Conservation (phyloP, 2,888 invertebrate genomes). For the Luperina nickerlii region DNA sequence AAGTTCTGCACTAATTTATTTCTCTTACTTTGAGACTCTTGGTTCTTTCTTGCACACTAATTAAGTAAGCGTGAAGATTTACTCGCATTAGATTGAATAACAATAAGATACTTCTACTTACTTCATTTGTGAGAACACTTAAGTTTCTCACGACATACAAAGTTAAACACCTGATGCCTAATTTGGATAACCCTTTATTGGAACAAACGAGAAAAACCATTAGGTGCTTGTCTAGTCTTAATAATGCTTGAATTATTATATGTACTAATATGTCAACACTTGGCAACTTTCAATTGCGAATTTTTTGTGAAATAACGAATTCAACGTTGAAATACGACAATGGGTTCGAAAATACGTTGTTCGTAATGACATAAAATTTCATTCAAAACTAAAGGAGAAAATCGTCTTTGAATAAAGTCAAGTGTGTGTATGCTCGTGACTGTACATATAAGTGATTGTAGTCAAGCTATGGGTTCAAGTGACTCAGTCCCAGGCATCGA, state of each 20-base stretch:
- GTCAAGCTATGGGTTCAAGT: constrained; percentile 21
- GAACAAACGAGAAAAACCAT: constrained; percentile 30
- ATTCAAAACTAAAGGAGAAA: too few relatives aligned
- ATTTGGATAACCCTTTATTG: constrained; percentile 47
- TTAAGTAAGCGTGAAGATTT: constrained; percentile 34
- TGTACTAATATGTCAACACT: too few relatives aligned
- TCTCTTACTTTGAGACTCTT: constrained; percentile 24
- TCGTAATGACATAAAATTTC: too few relatives aligned
- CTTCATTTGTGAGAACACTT: constrained; percentile 40
- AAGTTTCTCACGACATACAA: constrained; percentile 47
- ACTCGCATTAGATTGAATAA: constrained; percentile 20
- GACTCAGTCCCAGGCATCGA: constrained; percentile 46
- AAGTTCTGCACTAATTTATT: constrained; percentile 48
- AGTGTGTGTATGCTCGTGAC: too few relatives aligned
- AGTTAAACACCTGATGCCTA: constrained; percentile 19
- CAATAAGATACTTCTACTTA: constrained; percentile 13
- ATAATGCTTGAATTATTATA: constrained; percentile 26
- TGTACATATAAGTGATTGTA: constrained; percentile 27
- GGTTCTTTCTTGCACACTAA: constrained; percentile 7
- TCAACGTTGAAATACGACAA: too few relatives aligned
- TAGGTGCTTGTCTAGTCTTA: constrained; percentile 15
- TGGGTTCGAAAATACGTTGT: too few relatives aligned
- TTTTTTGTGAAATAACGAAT: too few relatives aligned
- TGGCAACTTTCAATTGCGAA: too few relatives aligned
- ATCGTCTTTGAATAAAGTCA: too few relatives aligned